These are phyloP conservation scores for Oryzias melastigma DNA, from an alignment of 2,113 vertebrate species.

Conservation along the genomic window DNA sequence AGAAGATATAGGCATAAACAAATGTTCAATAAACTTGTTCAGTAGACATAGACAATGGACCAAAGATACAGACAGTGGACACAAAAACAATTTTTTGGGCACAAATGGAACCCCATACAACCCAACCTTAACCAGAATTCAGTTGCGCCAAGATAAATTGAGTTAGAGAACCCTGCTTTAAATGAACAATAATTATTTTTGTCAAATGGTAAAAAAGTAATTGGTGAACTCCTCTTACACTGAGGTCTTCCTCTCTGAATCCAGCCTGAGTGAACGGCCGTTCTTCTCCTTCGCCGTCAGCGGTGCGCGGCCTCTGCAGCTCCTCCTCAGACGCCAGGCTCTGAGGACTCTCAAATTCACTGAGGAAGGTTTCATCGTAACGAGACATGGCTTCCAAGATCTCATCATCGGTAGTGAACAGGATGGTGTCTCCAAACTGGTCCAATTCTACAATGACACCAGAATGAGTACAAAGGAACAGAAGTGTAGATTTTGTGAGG, in stretches of 20 bases:
- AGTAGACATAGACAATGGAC: no score
- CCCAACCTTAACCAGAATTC: no score
- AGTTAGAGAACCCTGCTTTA: no score
- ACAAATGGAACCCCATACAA: no score
- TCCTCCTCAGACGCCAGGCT: slow-evolving; percentile 78
- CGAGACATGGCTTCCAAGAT: slow-evolving; percentile 93
- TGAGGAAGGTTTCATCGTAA: slow-evolving; percentile 83
- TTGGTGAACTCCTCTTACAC: slow-evolving; percentile 53
- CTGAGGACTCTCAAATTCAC: slow-evolving; percentile 68
- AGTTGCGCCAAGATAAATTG: no score
- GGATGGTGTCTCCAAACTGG: slow-evolving; percentile 95
- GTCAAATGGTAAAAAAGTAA: no score
- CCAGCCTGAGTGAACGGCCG: slow-evolving; percentile 89
- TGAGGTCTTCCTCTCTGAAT: slow-evolving; percentile 69
- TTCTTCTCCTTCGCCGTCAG: slow-evolving; percentile 87
- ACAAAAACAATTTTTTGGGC: no score
- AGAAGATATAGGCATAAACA: no score
- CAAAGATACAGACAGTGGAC: no score
- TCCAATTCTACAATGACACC: slow-evolving; percentile 79
- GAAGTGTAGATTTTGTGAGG: neutral
- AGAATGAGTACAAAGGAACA: neutral
- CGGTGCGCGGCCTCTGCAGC: slow-evolving; percentile 86
- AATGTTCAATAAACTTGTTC: no score
- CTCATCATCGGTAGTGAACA: slow-evolving; percentile 94
- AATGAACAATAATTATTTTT: no score